Evolutionary conservation across 2,888 invertebrate genomes (phyloP).

Genomic region (Chydorus sphaericus): DNA sequence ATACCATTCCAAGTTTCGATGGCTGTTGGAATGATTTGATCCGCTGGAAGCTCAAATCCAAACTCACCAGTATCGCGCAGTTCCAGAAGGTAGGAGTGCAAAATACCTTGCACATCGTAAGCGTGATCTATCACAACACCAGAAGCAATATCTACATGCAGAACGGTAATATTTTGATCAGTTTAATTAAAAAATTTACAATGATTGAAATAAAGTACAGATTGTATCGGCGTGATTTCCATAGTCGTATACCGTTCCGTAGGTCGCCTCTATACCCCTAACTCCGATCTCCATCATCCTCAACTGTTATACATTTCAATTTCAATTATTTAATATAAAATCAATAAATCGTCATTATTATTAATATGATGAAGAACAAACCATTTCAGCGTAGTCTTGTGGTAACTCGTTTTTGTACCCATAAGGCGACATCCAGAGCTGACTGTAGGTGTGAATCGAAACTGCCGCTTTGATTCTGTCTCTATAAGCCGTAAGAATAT

Average conservation of each 20-base stretch:
- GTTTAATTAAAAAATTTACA: background rate
- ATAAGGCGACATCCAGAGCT: constrained; percentile 30
- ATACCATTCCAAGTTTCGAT: constrained; percentile 58
- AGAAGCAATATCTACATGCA: constrained; percentile 12
- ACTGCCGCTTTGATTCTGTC: constrained; percentile 26
- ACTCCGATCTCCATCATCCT: constrained; percentile 13
- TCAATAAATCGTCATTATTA: too few species aligned
- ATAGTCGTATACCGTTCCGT: constrained; percentile 10
- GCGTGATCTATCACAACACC: constrained; percentile 12
- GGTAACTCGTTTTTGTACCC: constrained; percentile 28
- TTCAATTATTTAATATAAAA: background rate
- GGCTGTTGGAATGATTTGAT: constrained; percentile 39
- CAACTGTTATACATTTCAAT: constrained; percentile 1
- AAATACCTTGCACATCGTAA: constrained; percentile 5
- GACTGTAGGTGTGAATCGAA: constrained; percentile 31
- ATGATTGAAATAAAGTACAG: constrained; percentile 4
- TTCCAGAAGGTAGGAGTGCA: constrained; percentile 11
- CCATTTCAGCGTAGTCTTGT: constrained; percentile 24
- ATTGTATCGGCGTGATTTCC: constrained; percentile 14
- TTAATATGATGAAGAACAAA: too few species aligned
- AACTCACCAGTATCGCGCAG: constrained; percentile 12
- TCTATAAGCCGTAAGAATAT: constrained; percentile 10
- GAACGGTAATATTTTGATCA: background rate
- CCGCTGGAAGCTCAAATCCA: constrained; percentile 12
- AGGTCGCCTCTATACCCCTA: constrained; percentile 7